These are phyloP conservation scores for Acleris literana DNA, from an alignment of 2,888 invertebrate species.

Conservation along the genomic window DNA sequence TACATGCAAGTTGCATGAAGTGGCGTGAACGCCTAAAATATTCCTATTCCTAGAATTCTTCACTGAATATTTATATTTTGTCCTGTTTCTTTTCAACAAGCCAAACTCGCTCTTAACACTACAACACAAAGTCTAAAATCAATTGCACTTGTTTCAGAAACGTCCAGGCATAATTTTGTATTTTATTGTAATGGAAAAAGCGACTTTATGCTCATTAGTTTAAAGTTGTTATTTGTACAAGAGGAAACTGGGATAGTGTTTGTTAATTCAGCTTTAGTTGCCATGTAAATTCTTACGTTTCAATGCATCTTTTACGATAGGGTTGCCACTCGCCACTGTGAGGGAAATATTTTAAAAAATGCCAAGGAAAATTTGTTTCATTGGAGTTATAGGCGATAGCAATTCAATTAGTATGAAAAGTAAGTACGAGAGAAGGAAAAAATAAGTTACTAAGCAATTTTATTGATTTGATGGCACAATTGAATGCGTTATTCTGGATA, in stretches of 20 bases:
- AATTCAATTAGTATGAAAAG: too few species aligned
- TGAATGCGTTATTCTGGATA: too few species aligned
- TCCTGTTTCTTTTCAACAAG: constrained; percentile 24
- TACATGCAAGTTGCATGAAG: constrained; percentile 10
- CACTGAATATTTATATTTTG: constrained; percentile 31
- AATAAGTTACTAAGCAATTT: too few species aligned
- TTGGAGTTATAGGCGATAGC: too few species aligned
- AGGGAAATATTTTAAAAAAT: not conserved
- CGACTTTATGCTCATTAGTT: not conserved
- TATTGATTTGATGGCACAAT: too few species aligned
- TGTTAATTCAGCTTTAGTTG: constrained; percentile 41
- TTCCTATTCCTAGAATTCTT: constrained; percentile 31
- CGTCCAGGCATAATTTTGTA: not conserved
- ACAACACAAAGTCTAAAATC: not conserved
- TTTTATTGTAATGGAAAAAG: constrained; percentile 1
- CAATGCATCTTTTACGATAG: constrained; percentile 28
- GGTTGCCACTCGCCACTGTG: constrained; percentile 5
- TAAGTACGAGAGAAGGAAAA: too few species aligned
- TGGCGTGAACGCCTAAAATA: constrained; percentile 28
- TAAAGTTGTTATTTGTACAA: constrained; percentile 9
- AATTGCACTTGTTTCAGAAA: not conserved
- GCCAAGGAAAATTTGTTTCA: too few species aligned
- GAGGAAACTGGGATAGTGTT: constrained; percentile 17
- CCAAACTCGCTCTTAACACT: constrained; percentile 6
- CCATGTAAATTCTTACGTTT: constrained; percentile 41